Evolutionary conservation across 2,888 invertebrate genomes (phyloP).

Genomic region (Meteorus cinctellus): DNA sequence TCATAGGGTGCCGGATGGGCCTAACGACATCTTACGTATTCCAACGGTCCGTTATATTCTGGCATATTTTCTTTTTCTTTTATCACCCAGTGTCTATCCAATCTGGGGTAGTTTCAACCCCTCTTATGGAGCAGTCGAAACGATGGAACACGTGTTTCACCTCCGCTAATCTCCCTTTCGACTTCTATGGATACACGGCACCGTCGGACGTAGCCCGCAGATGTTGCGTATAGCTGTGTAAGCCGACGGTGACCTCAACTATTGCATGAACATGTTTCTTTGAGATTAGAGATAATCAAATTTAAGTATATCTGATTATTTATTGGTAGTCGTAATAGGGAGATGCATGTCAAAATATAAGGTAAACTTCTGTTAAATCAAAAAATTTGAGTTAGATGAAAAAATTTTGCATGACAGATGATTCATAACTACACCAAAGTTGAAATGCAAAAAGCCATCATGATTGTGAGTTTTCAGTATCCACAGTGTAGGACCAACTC

Average conservation of each 20-base stretch:
- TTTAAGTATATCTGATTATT: not conserved
- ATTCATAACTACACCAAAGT: not conserved
- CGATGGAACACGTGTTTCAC: constrained; percentile 72
- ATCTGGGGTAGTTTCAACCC: constrained; percentile 46
- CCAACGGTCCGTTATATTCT: constrained; percentile 58
- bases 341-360: not conserved
- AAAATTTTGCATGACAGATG: not conserved
- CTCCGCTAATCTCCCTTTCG: constrained; percentile 68
- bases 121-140: constrained; percentile 55
- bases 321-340: not conserved
- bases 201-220: constrained; percentile 66
- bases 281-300: constrained; percentile 40
- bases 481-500: not conserved
- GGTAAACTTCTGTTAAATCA: not conserved
- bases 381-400: not conserved
- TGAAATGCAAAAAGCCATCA: not conserved
- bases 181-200: constrained; percentile 48
- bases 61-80: constrained; percentile 67
- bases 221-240: constrained; percentile 62
- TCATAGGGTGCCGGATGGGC: constrained; percentile 67
- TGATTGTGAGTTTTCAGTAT: constrained; percentile 11
- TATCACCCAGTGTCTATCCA: constrained; percentile 57
- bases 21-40: constrained; percentile 73
- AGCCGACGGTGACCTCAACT: constrained; percentile 62
- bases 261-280: constrained; percentile 47